These are phyloP conservation scores for Hozukius guyotensis DNA, from an alignment of 2,797 vertebrate species.

Conservation along the genomic window DNA sequence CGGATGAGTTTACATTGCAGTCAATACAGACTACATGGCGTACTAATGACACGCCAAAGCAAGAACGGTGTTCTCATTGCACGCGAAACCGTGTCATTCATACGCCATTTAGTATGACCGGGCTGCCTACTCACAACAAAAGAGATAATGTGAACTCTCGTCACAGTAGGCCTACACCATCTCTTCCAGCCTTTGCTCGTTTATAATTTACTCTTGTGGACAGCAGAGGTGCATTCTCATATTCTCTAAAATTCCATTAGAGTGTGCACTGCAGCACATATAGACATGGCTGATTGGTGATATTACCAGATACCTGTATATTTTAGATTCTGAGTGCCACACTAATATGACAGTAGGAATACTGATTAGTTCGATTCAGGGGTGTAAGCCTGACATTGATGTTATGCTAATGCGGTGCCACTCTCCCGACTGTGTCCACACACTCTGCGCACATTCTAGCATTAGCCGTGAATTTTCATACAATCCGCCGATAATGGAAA, in stretches of 20 bases:
- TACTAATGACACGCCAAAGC: too few species aligned
- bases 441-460: conserved; percentile 42
- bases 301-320: conserved; percentile 51
- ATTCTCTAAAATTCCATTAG: conserved; percentile 38
- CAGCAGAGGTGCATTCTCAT: conserved; percentile 14
- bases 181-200: conserved; percentile 18
- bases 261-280: conserved; percentile 22
- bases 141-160: conserved; percentile 26
- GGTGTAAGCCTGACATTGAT: conserved; percentile 69
- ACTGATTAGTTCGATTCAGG: conserved; percentile 67
- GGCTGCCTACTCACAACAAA: background rate
- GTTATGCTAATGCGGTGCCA: conserved; percentile 73
- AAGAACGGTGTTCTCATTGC: too few species aligned
- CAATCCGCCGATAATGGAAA: conserved; percentile 54
- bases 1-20: too few species aligned
- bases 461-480: conserved; percentile 58
- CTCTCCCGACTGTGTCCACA: conserved; percentile 61
- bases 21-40: too few species aligned
- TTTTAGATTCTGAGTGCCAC: conserved; percentile 66
- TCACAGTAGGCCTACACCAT: conserved; percentile 17
- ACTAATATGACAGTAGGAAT: conserved; percentile 67
- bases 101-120: too few species aligned
- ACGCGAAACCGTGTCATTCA: too few species aligned
- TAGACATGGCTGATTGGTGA: conserved; percentile 46
- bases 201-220: conserved; percentile 38